Conservation (phyloP, 2,888 invertebrate genomes). For the Coenonympha arcania region DNA sequence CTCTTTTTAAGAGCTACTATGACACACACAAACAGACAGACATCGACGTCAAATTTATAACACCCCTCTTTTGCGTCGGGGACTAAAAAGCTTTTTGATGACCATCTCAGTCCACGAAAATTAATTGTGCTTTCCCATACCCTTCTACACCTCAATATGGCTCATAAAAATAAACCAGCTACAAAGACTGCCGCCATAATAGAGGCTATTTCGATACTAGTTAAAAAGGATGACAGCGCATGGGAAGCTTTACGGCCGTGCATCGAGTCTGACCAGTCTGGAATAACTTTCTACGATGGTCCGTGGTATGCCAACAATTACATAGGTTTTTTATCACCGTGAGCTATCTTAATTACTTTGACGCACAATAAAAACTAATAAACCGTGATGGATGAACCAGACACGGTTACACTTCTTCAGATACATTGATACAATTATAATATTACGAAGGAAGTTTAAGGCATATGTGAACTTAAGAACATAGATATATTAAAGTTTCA, state of each 20-base stretch:
- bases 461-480: too few species aligned
- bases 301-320: constrained; percentile 18
- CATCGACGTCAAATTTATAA: too few species aligned
- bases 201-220: constrained; percentile 5
- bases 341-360: constrained; percentile 23
- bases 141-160: too few species aligned
- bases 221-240: constrained; percentile 6
- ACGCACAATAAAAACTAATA: constrained; percentile 6
- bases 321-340: constrained; percentile 19
- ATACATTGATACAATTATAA: too few species aligned
- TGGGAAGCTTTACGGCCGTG: constrained; percentile 13
- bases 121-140: too few species aligned
- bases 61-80: too few species aligned
- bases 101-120: too few species aligned
- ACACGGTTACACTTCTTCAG: too few species aligned
- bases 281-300: constrained; percentile 20
- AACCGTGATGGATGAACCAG: constrained; percentile 5
- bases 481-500: too few species aligned
- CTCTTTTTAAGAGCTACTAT: too few species aligned
- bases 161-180: background rate
- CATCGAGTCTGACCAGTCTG: constrained; percentile 14
- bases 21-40: too few species aligned
- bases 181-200: constrained; percentile 1
- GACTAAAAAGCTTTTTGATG: too few species aligned
- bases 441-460: background rate